Evolutionary conservation across 2,113 vertebrate species (phyloP).

Genomic region (Semicossyphus pulcher): DNA sequence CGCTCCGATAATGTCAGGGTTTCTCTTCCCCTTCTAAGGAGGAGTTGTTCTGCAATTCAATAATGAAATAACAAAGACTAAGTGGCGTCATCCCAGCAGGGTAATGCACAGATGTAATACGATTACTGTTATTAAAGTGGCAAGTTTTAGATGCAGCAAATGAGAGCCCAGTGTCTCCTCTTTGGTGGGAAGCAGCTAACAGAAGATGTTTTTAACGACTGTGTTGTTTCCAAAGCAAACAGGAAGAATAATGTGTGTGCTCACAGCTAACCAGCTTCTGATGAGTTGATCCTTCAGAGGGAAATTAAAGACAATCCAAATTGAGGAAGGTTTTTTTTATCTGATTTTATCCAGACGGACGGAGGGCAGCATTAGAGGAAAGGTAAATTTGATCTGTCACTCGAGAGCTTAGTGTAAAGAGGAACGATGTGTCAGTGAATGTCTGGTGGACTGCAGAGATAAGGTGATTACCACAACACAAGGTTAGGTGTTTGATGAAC

Average conservation of each 20-base stretch:
- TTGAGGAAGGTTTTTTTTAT: neutral
- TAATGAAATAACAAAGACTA: constrained; percentile 45
- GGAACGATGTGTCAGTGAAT: constrained; percentile 31
- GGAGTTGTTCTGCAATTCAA: constrained; percentile 21
- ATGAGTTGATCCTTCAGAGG: constrained; percentile 7
- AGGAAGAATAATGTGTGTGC: constrained; percentile 5
- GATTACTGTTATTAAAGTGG: constrained; percentile 61
- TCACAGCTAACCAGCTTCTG: constrained; percentile 8
- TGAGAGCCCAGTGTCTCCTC: neutral
- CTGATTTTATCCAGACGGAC: constrained; percentile 17
- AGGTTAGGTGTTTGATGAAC: constrained; percentile 7
- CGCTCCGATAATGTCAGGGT: neutral
- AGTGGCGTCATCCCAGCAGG: constrained; percentile 28
- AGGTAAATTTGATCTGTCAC: constrained; percentile 32
- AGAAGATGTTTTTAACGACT: constrained; percentile 8
- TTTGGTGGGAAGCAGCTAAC: neutral
- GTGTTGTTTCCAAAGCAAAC: constrained; percentile 7
- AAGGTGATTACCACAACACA: constrained; percentile 36
- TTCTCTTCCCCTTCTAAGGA: constrained; percentile 13
- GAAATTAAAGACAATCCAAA: constrained; percentile 21
- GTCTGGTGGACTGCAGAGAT: constrained; percentile 35
- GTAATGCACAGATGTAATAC: constrained; percentile 42
- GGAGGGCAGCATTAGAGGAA: neutral
- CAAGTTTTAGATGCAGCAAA: constrained; percentile 42
- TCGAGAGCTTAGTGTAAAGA: constrained; percentile 38